Conservation (phyloP, 2,888 invertebrate species). For the Drosophila longiperda region DNA sequence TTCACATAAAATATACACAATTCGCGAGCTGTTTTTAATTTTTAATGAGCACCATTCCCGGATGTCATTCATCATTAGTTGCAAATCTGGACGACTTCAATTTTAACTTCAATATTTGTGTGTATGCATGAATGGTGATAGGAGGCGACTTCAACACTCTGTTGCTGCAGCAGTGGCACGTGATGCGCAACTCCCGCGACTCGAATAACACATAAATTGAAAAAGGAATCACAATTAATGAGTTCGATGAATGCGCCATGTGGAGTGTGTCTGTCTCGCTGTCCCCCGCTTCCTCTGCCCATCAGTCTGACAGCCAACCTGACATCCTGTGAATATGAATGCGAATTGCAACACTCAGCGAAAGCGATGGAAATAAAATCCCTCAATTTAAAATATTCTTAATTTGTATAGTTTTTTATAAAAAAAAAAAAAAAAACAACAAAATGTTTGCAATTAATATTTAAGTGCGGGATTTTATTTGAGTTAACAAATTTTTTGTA, state of each 20-base stretch:
- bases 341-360: background rate
- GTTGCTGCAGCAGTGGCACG: conserved; percentile 49
- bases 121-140: background rate
- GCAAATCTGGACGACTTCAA: conserved; percentile 69
- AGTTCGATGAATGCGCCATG: conserved; percentile 75
- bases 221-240: conserved; percentile 81
- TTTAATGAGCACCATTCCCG: conserved; percentile 72
- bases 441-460: background rate
- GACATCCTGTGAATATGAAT: conserved; percentile 16
- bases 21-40: conserved; percentile 66
- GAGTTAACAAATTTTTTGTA: background rate
- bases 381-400: background rate
- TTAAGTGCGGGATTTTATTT: background rate
- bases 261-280: conserved; percentile 29
- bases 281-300: conserved; percentile 3
- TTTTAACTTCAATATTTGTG: conserved; percentile 50
- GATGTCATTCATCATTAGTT: conserved; percentile 79
- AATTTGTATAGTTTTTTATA: background rate
- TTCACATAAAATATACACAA: conserved; percentile 12
- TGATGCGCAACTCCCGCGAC: conserved; percentile 14
- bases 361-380: background rate
- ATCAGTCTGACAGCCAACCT: conserved; percentile 31
- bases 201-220: conserved; percentile 67
- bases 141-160: conserved; percentile 1
- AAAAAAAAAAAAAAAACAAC: background rate